Conservation (phyloP, 2,888 invertebrate species). For the Falcaria lacertinaria region DNA sequence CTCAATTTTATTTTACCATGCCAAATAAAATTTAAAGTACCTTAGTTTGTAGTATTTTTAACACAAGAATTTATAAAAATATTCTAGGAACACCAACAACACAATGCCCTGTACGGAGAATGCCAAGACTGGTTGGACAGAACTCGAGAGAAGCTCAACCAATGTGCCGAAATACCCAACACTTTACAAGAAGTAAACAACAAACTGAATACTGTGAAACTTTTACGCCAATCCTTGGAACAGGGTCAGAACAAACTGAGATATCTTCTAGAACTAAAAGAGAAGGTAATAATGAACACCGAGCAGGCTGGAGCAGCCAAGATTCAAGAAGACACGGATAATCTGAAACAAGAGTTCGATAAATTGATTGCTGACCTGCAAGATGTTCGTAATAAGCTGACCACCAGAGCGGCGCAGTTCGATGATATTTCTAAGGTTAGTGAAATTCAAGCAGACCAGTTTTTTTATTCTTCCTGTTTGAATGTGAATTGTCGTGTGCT, state of each 20-base stretch:
- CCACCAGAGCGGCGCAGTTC: constrained; percentile 86
- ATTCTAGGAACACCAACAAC: constrained; percentile 92
- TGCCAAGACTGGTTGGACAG: constrained; percentile 96
- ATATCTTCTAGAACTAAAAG: constrained; percentile 93
- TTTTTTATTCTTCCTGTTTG: too few species aligned
- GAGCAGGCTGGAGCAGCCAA: constrained; percentile 92
- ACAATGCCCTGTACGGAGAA: constrained; percentile 94
- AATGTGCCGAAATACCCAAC: constrained; percentile 89
- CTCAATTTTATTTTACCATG: too few species aligned
- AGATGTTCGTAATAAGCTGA: constrained; percentile 86
- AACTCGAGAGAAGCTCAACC: constrained; percentile 90
- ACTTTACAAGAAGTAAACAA: constrained; percentile 91
- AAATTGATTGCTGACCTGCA: constrained; percentile 90
- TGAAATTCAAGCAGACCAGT: too few species aligned
- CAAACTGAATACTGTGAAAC: constrained; percentile 91
- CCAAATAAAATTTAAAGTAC: too few species aligned
- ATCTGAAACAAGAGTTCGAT: constrained; percentile 93
- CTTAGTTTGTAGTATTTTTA: neutral
- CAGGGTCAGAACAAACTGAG: constrained; percentile 87
- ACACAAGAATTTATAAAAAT: constrained; percentile 3
- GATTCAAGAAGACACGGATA: constrained; percentile 95
- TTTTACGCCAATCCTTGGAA: constrained; percentile 93
- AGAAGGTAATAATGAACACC: constrained; percentile 95
- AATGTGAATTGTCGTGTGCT: too few species aligned
- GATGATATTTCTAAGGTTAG: constrained; percentile 94